These are phyloP conservation scores for Phengaris alcon DNA, from an alignment of 2,888 invertebrate species.

Conservation along the genomic window DNA sequence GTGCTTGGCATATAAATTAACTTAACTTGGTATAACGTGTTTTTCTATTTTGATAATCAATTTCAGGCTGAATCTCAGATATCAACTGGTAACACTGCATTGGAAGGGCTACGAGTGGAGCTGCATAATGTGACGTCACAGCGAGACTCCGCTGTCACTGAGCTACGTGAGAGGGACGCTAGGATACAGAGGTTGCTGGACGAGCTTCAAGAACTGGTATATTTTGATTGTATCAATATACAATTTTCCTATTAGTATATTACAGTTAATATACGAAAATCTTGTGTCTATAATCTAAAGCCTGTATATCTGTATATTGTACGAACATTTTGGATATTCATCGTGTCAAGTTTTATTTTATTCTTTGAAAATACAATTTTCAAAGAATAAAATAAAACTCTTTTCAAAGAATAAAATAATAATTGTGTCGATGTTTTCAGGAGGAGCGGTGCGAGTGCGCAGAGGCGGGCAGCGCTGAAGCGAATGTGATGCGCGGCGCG, in stretches of 20 bases:
- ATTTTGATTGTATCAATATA: background rate
- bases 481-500: conserved; percentile 90
- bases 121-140: conserved; percentile 63
- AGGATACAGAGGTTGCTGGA: conserved; percentile 82
- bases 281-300: background rate
- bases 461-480: conserved; percentile 87
- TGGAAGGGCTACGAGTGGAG: conserved; percentile 63
- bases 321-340: too few relatives aligned
- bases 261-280: background rate
- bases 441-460: conserved; percentile 89
- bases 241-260: background rate
- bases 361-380: too few relatives aligned
- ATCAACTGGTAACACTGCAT: conserved; percentile 34
- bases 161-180: conserved; percentile 76
- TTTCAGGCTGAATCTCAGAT: conserved; percentile 38
- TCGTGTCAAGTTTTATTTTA: background rate
- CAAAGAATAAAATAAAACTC: too few relatives aligned
- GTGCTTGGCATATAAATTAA: too few relatives aligned
- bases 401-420: too few relatives aligned
- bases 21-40: too few relatives aligned
- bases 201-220: conserved; percentile 82
- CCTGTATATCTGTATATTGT: too few relatives aligned
- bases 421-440: conserved; percentile 49
- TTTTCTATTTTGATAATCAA: background rate
- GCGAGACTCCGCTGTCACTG: conserved; percentile 58